Conservation (phyloP, 2,888 invertebrate species). For the Leucania comma region DNA sequence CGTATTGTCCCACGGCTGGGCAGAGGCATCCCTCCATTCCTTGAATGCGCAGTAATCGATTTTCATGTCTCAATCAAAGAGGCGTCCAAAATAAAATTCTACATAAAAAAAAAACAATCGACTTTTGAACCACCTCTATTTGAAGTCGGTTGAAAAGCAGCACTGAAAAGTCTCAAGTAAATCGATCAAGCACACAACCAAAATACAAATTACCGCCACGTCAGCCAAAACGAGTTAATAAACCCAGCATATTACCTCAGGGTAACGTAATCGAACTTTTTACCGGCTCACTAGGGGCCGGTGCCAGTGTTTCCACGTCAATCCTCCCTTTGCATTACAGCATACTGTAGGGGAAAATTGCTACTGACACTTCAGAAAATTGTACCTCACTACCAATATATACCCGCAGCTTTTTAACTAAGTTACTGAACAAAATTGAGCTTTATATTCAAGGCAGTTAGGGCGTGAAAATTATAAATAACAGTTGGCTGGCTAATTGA, state of each 20-base stretch:
- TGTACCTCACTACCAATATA: slow-evolving; percentile 61
- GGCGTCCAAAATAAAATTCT: too few relatives aligned
- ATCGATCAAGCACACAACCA: slow-evolving; percentile 14
- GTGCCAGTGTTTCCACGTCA: slow-evolving; percentile 60
- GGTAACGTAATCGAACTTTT: slow-evolving; percentile 59
- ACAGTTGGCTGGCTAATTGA: slow-evolving; percentile 56
- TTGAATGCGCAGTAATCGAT: too few relatives aligned
- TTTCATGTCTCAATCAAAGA: too few relatives aligned
- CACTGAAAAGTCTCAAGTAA: slow-evolving; percentile 1
- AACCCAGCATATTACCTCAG: slow-evolving; percentile 30
- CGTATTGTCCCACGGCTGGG: too few relatives aligned
- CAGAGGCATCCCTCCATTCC: too few relatives aligned
- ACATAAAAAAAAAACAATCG: too few relatives aligned
- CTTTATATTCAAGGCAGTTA: slow-evolving; percentile 16
- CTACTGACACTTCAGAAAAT: slow-evolving; percentile 72
- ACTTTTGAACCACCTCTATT: too few relatives aligned
- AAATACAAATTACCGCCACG: slow-evolving; percentile 32
- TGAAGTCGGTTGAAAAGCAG: neutral
- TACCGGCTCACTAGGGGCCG: slow-evolving; percentile 43
- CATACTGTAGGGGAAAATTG: slow-evolving; percentile 65
- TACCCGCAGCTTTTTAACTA: slow-evolving; percentile 38
- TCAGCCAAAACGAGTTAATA: slow-evolving; percentile 49
- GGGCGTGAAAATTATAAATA: slow-evolving; percentile 12
- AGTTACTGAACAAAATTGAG: neutral
- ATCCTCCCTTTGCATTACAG: slow-evolving; percentile 62